Evolutionary conservation across 2,888 invertebrate genomes (phyloP), one percentile per base, ranked within the genome.

Genomic region (Athalia rosae): DNA sequence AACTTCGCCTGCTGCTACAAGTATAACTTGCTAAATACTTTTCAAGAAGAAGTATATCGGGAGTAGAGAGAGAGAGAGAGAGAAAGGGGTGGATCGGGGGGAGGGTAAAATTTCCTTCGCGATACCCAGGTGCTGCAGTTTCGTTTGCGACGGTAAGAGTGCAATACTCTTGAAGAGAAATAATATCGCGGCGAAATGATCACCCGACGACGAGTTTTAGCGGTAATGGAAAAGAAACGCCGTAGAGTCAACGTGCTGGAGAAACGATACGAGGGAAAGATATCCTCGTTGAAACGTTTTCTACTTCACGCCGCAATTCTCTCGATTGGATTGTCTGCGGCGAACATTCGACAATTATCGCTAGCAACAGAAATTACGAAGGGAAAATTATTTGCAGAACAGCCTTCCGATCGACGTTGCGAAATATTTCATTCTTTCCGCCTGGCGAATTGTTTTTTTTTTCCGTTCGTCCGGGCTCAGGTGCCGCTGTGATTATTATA

Each of bases 11-110:
- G 58, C 45, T 43, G 58, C 58, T 58, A 41, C 71, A 9, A 3
- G 53, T 71, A 56, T 67, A 67, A 67, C 71, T 71, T 71, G 71
- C 58, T 71, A 71, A 71, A 71, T 56, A 71, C 56, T 71, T 71
- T 71, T 71, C 71, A 45, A 71, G 56, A 71, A 58, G 58, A 28
- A 28, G 2, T 28, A 28, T 71, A 71, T 71, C 71, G 58, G 43
- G n/a, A 71, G 41, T 56, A 71, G 28, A 28, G 28, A 28, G 28
- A 28, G 28, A 28, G 28, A 28, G 28, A 28, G 28, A 28, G 28
- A 28, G n/a, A n/a, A n/a, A 28, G 28, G 28, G 28, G 28, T 28
- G 28, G 28, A 28, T 28, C 28, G n/a, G 2, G 28, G 28, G 28
- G 28, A 28, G 28, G 28, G 28, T 28, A 28, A 28, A 28, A 28